Evolutionary conservation across 1,140 invertebrate genomes (phyloP).

Genomic region (Copidosoma floridanum): DNA sequence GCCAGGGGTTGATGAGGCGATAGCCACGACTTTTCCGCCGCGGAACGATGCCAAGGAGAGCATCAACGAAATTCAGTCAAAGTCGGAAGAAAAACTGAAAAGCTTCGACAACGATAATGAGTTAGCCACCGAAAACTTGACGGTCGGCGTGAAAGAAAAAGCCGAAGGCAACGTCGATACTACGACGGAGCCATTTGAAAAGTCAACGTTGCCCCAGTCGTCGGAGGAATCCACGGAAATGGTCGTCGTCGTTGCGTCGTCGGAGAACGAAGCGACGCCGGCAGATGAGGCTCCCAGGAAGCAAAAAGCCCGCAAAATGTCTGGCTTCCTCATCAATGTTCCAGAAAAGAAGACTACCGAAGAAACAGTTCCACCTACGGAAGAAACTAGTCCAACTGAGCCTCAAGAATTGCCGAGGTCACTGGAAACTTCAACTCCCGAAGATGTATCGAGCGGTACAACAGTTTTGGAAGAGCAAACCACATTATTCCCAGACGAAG

Average conservation of each 20-base stretch:
- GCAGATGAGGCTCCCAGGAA: too few species aligned
- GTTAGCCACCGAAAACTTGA: not conserved
- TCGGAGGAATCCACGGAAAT: not conserved
- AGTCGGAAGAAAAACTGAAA: not conserved
- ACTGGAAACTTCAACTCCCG: not conserved
- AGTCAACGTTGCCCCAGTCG: too few species aligned
- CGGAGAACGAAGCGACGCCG: too few species aligned
- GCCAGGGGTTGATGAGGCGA: too few species aligned
- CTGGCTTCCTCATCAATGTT: conserved; percentile 38
- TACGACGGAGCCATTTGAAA: too few species aligned
- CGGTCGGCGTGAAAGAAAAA: not conserved
- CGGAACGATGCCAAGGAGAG: not conserved
- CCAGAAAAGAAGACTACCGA: conserved; percentile 19
- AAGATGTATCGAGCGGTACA: not conserved
- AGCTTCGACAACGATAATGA: not conserved
- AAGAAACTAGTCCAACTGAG: not conserved
- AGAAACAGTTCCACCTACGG: not conserved
- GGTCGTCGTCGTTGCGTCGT: not conserved
- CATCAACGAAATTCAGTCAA: not conserved
- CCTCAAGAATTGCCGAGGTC: not conserved
- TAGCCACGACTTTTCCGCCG: not conserved
- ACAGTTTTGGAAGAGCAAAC: not conserved
- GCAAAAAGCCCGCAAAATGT: conserved; percentile 24
- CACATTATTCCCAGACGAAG: not conserved
- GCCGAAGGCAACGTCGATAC: too few species aligned